These are phyloP conservation scores for Hippolais icterina DNA, from an alignment of 2,113 vertebrate genomes.

Conservation along the genomic window DNA sequence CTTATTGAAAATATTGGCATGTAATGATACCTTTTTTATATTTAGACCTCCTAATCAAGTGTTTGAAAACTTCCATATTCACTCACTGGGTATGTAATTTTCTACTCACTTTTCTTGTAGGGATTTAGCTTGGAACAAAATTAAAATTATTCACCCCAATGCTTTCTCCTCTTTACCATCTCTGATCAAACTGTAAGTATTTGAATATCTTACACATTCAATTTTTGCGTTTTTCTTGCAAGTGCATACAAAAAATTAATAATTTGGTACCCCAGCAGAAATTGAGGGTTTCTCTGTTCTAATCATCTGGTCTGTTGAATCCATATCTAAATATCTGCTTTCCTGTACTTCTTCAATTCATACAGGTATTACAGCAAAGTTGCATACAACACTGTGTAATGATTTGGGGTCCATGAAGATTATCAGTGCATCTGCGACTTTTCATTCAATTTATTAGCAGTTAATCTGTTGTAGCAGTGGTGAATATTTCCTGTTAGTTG, in stretches of 20 bases:
- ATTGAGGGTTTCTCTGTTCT: neutral
- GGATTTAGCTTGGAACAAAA: conserved; percentile 90
- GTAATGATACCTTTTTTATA: conserved; percentile 9
- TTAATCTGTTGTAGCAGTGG: neutral
- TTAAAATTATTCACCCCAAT: conserved; percentile 79
- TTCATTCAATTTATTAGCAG: neutral
- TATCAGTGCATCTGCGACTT: neutral
- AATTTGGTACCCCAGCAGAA: neutral
- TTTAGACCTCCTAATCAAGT: conserved; percentile 36
- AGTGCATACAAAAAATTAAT: neutral
- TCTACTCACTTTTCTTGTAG: conserved; percentile 69
- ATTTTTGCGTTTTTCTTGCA: neutral
- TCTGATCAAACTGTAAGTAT: conserved; percentile 91
- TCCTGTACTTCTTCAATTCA: neutral
- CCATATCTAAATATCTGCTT: neutral
- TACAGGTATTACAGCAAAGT: neutral
- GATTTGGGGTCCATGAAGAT: neutral
- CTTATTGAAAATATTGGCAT: conserved; percentile 1
- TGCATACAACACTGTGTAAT: neutral
- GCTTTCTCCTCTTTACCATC: conserved; percentile 87
- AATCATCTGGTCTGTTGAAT: neutral
- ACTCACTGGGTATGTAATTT: conserved; percentile 23
- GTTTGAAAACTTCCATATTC: conserved; percentile 37
- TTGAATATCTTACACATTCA: neutral
- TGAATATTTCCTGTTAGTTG: neutral